These are phyloP conservation scores for Venustaconcha ellipsiformis DNA, from an alignment of 1,140 invertebrate species.

Conservation along the genomic window DNA sequence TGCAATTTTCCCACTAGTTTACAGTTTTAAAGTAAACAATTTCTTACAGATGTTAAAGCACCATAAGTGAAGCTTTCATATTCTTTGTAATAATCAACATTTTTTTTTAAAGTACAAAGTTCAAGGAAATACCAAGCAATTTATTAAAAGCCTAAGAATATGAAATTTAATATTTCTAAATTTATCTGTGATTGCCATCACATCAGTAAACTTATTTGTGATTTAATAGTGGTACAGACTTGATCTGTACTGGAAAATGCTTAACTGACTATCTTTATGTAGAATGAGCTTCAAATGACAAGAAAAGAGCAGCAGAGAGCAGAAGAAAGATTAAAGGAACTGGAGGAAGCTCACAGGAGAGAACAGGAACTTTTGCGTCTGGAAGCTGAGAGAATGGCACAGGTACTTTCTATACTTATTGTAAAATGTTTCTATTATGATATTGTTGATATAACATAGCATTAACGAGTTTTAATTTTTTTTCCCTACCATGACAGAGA, in stretches of 20 bases:
- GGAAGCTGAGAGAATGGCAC: slow-evolving; percentile 53
- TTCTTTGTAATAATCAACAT: too few relatives aligned
- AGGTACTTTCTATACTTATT: slow-evolving; percentile 29
- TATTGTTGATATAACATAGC: background rate
- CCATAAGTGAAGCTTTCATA: too few relatives aligned
- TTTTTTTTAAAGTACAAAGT: too few relatives aligned
- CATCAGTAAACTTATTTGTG: background rate
- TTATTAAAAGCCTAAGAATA: too few relatives aligned
- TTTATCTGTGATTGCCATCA: too few relatives aligned
- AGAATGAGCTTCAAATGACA: slow-evolving; percentile 59
- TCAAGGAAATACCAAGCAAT: too few relatives aligned
- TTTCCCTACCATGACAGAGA: background rate
- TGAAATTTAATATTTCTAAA: too few relatives aligned
- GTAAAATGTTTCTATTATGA: background rate
- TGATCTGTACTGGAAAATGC: background rate
- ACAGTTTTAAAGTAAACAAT: too few relatives aligned
- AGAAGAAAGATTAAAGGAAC: slow-evolving; percentile 44
- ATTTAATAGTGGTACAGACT: background rate
- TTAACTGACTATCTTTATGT: slow-evolving; percentile 8
- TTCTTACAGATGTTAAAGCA: too few relatives aligned
- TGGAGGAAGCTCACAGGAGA: slow-evolving; percentile 51
- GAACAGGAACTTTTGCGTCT: slow-evolving; percentile 42
- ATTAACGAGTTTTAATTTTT: background rate
- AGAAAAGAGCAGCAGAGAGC: slow-evolving; percentile 53
- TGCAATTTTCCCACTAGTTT: too few relatives aligned